Conservation (phyloP, 2,888 invertebrate genomes). For the Perizoma flavofasciatum region DNA sequence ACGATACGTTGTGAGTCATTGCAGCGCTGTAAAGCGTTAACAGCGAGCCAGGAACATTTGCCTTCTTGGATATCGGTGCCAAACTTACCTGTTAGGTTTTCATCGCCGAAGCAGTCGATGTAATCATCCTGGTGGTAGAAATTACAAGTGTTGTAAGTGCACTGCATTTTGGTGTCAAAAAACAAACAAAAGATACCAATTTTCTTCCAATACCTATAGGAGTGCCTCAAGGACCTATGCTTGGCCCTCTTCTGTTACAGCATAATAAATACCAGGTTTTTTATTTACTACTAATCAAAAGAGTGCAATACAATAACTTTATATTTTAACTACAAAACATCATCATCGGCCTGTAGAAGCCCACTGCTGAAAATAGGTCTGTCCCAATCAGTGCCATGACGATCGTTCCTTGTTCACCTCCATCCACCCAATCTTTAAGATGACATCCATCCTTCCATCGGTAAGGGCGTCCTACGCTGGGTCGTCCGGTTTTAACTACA, state of each 20-base stretch:
- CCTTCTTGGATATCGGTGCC: constrained; percentile 96
- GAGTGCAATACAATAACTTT: too few species aligned
- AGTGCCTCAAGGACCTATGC: constrained; percentile 5
- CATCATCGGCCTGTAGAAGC: too few species aligned
- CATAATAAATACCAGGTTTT: not conserved
- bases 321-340: too few species aligned
- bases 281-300: not conserved
- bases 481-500: too few species aligned
- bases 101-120: constrained; percentile 94
- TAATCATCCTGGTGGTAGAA: constrained; percentile 87
- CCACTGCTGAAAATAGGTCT: too few species aligned
- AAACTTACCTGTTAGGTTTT: constrained; percentile 91
- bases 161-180: not conserved
- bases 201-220: too few species aligned
- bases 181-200: not conserved
- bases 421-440: too few species aligned
- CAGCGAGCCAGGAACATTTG: constrained; percentile 97
- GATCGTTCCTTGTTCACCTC: too few species aligned
- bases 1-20: constrained; percentile 83
- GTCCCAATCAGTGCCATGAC: too few species aligned
- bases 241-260: not conserved
- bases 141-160: constrained; percentile 5
- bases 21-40: constrained; percentile 90
- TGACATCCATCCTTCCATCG: too few species aligned
- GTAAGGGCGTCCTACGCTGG: too few species aligned